These are phyloP conservation scores for Diplogasteroides magnus DNA, from an alignment of 1,140 invertebrate genomes.

Conservation along the genomic window DNA sequence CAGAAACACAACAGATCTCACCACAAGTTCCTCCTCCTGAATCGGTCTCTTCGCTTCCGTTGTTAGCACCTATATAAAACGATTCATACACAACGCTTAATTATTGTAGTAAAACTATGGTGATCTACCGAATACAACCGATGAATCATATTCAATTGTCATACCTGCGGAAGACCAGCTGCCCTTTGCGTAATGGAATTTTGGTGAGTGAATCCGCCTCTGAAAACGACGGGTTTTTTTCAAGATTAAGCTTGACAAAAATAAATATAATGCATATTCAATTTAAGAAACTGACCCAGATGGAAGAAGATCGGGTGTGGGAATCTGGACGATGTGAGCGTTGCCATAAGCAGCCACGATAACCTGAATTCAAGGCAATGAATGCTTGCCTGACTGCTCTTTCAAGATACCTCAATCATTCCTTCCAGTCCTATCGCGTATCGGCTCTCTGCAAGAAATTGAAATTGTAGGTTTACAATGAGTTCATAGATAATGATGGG, in stretches of 20 bases:
- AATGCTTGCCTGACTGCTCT: too few species aligned
- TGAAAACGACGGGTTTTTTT: too few species aligned
- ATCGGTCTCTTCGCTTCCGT: background rate
- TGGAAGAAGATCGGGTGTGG: slow-evolving; percentile 11
- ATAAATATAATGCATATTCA: background rate
- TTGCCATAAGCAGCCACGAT: slow-evolving; percentile 52
- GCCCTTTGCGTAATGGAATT: too few species aligned
- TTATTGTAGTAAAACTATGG: too few species aligned
- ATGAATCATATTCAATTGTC: too few species aligned
- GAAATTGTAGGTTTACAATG: background rate
- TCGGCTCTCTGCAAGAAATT: slow-evolving; percentile 33
- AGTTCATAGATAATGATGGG: background rate
- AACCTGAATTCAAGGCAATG: too few species aligned
- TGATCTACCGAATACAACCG: too few species aligned
- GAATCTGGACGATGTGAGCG: slow-evolving; percentile 54
- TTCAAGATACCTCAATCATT: slow-evolving; percentile 49
- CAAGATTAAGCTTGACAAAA: too few species aligned
- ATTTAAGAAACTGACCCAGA: background rate
- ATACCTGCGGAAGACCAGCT: background rate
- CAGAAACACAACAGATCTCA: background rate
- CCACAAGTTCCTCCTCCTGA: background rate
- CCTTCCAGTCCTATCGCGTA: slow-evolving; percentile 50
- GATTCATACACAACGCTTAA: too few species aligned
- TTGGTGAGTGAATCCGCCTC: too few species aligned
- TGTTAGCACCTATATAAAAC: too few species aligned